Conservation (phyloP, 1,140 invertebrate genomes). For the Trinorchestia longiramus region DNA sequence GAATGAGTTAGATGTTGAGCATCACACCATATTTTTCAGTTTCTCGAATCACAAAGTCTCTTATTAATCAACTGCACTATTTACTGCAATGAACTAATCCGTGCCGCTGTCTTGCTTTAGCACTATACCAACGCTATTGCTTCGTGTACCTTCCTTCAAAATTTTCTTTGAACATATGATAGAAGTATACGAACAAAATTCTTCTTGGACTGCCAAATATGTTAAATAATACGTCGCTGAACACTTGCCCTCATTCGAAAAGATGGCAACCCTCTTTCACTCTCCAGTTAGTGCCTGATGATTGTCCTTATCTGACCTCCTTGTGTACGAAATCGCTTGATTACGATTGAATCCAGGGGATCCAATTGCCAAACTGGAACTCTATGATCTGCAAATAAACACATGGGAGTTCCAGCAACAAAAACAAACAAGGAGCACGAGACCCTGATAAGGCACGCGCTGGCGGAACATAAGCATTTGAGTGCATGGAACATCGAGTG, state of each 20-base stretch:
- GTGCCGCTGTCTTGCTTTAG: neutral
- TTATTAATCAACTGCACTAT: neutral
- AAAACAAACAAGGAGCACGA: neutral
- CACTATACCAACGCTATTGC: neutral
- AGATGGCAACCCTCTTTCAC: neutral
- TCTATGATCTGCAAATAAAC: neutral
- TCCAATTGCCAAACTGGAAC: neutral
- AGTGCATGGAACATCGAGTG: neutral
- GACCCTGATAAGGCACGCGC: neutral
- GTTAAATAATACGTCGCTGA: neutral
- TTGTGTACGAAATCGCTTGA: neutral
- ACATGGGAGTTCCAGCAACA: neutral
- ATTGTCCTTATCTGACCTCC: slow-evolving; percentile 6
- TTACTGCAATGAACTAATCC: neutral
- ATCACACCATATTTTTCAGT: neutral
- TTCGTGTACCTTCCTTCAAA: neutral
- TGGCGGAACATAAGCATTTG: neutral
- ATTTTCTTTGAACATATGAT: neutral
- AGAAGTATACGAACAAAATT: neutral
- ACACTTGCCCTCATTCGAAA: neutral
- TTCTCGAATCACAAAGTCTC: neutral
- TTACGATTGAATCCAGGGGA: neutral
- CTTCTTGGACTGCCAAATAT: neutral
- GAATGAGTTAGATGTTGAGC: neutral
- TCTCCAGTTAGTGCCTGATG: neutral